These are phyloP conservation scores for Molossus molossus DNA, from an alignment of 2,797 vertebrate species.

Conservation along the genomic window DNA sequence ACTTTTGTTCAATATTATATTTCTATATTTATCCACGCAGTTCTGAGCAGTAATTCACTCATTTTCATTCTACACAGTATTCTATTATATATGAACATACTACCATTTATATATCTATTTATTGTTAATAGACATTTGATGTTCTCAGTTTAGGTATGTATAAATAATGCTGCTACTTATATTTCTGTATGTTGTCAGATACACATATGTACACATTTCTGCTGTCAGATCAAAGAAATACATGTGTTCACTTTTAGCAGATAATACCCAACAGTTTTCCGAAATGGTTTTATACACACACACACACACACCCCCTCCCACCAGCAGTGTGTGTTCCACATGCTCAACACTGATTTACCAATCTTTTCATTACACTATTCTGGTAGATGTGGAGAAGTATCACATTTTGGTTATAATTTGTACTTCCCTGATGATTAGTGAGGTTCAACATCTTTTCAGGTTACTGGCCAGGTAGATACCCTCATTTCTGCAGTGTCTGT, in stretches of 20 bases:
- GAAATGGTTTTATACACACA: neutral
- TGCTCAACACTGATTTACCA: neutral
- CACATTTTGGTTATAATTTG: constrained; percentile 24
- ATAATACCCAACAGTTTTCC: neutral
- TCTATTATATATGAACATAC: neutral
- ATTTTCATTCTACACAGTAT: constrained; percentile 17
- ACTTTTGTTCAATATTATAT: constrained; percentile 26
- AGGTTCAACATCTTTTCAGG: constrained; percentile 46
- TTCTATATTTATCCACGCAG: neutral
- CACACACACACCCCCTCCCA: neutral
- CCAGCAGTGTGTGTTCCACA: neutral
- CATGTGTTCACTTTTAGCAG: neutral
- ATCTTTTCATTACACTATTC: neutral
- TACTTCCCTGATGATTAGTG: constrained; percentile 2
- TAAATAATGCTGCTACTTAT: neutral
- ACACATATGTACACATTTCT: neutral
- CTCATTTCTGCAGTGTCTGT: neutral
- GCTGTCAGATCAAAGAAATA: neutral
- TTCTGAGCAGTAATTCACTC: neutral
- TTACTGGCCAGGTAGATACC: neutral
- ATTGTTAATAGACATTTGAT: neutral
- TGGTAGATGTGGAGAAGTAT: neutral
- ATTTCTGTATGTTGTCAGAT: neutral
- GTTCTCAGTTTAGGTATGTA: constrained; percentile 32
- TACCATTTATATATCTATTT: neutral